Evolutionary conservation across 2,888 invertebrate species (phyloP).

Genomic region (Atethmia centrago): DNA sequence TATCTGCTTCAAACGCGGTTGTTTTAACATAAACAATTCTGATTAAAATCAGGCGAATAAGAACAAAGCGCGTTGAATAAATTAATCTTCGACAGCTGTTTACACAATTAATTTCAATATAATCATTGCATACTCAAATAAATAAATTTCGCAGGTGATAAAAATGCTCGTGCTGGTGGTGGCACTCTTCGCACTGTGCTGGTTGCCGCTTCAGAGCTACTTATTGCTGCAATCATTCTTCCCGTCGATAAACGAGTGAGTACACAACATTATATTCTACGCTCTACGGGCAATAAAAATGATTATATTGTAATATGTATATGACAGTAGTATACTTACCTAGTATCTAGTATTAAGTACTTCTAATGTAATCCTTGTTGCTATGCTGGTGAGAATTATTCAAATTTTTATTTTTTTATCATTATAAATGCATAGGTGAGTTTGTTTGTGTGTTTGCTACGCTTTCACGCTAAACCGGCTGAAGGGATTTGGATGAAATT

Average conservation of each 20-base stretch:
- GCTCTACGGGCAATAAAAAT: not conserved
- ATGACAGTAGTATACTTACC: no score
- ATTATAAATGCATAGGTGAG: no score
- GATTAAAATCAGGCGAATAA: constrained; percentile 16
- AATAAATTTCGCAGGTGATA: constrained; percentile 92
- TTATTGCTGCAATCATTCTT: constrained; percentile 93
- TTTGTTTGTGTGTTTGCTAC: no score
- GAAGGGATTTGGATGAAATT: no score
- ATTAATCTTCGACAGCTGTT: constrained; percentile 20
- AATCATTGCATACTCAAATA: constrained; percentile 11
- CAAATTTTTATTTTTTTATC: no score
- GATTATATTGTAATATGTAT: no score
- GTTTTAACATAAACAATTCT: constrained; percentile 15
- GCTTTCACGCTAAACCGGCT: no score
- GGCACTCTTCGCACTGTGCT: constrained; percentile 94
- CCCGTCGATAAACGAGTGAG: constrained; percentile 93
- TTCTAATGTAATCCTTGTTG: no score
- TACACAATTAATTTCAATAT: constrained; percentile 7
- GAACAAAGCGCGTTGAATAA: constrained; percentile 20
- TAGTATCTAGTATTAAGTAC: no score
- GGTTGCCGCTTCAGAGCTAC: constrained; percentile 95
- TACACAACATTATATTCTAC: constrained; percentile 50
- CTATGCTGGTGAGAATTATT: no score
- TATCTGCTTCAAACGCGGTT: constrained; percentile 1
- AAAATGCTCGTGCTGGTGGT: constrained; percentile 97